Evolutionary conservation across 2,888 invertebrate genomes (phyloP), one percentile per base, ranked within the genome.

Genomic region (Polymixis flavicincta): DNA sequence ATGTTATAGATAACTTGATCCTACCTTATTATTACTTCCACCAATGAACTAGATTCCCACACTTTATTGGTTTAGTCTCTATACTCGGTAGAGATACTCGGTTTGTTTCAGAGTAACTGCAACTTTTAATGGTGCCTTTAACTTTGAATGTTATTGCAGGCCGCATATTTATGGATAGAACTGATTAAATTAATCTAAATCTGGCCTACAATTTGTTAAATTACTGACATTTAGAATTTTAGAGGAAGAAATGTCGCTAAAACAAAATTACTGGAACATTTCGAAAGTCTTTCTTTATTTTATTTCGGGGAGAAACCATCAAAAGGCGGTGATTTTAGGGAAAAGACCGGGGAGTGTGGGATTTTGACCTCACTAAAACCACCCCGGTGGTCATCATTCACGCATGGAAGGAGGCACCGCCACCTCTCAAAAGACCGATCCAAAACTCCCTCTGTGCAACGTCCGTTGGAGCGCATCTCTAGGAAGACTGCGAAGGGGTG

Each of bases 1-100:
- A 76, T 82, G 78, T 82, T 59, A 80, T 74, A 74, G 76, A 78
- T 71, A 87, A 81, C 69, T 81, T 84, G 80, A 88, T 88, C 76
- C 82, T 32, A 60, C 45, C 57, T 79, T 79, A 74, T 79, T 84
- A 80, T 63, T 55, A 74, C 54, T 74, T 76, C 66, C 32, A 74
- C 69, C 52, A 76, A 69, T 75, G 73, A 50, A 76, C 72, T 71
- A 73, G 65, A 80, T 88, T 84, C 78, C 73, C 80, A 79, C 72
- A 78, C 57, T 79, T 65, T 74, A 74, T 72, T 74, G 71, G 65
- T 81, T 74, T 52, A 61, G 57, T 50, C 45, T n/a, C n/a, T n/a
- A n/a, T n/a, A n/a, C n/a, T n/a, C n/a, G n/a, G n/a, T n/a, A n/a
- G n/a, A n/a, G 22, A 52, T 42, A 42, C 14, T 59, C 28, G 32